These are phyloP conservation scores for Loris lydekkerianus DNA, from an alignment of 2,797 vertebrate species.

Conservation along the genomic window DNA sequence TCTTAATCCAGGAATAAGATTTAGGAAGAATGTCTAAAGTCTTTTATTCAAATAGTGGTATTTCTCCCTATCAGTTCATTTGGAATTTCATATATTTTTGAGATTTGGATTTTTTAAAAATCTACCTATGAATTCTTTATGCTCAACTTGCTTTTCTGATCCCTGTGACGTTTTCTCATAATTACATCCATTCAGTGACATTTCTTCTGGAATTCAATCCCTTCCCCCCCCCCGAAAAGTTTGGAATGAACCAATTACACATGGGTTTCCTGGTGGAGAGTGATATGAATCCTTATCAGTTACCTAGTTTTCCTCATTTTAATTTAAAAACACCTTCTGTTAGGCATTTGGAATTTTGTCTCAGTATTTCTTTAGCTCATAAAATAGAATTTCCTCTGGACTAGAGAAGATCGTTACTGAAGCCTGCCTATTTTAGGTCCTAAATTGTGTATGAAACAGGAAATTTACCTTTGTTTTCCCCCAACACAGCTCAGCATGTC, in stretches of 20 bases:
- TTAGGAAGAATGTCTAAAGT: background rate
- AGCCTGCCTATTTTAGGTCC: background rate
- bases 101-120: background rate
- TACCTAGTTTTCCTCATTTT: background rate
- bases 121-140: background rate
- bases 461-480: slow-evolving; percentile 24
- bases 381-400: background rate
- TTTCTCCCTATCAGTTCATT: background rate
- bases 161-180: background rate
- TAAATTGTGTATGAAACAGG: background rate
- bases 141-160: background rate
- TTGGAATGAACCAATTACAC: background rate
- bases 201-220: background rate
- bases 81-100: background rate
- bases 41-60: background rate
- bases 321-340: background rate
- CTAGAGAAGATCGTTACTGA: background rate
- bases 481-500: background rate
- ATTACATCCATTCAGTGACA: background rate
- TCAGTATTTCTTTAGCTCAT: background rate
- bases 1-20: slow-evolving; percentile 1
- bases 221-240: background rate
- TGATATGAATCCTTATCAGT: background rate
- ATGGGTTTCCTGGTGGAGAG: background rate
- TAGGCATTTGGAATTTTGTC: background rate